A percentile compares a stretch with the other conserved stretches of the same genome.
Conservation (phyloP, 23 tunicate genomes). For the Styela plicata region DNA sequence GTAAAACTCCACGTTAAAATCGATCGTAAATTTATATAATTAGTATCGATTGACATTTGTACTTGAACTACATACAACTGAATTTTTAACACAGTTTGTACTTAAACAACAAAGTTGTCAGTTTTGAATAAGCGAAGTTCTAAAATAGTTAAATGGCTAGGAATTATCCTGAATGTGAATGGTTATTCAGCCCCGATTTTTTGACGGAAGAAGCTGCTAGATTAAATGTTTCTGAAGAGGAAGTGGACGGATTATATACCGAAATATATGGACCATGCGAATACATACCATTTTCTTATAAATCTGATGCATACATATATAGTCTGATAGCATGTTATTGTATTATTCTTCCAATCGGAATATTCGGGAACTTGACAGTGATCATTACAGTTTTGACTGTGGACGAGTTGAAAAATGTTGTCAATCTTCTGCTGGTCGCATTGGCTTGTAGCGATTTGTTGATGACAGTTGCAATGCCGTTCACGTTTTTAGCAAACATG, state of each 20-base stretch:
- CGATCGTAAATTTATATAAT: background rate
- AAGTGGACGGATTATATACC: slow-evolving; percentile 4
- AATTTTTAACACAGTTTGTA: background rate
- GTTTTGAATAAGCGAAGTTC: too few species aligned
- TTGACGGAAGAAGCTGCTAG: background rate
- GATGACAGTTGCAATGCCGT: slow-evolving; percentile 37
- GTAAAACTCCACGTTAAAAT: too few species aligned
- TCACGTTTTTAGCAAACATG: slow-evolving; percentile 43
- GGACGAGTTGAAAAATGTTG: slow-evolving; percentile 18
- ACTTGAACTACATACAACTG: background rate
- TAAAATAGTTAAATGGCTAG: slow-evolving; percentile 59
- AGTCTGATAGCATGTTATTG: slow-evolving; percentile 42
- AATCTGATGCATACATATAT: slow-evolving; percentile 33
- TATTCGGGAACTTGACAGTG: slow-evolving; percentile 43
- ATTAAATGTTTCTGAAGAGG: slow-evolving; percentile 4
- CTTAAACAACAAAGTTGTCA: background rate
- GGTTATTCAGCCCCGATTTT: slow-evolving; percentile 10
- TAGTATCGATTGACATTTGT: background rate
- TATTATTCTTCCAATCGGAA: slow-evolving; percentile 44
- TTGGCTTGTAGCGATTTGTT: slow-evolving; percentile 47
- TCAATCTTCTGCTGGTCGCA: slow-evolving; percentile 49
- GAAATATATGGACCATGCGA: slow-evolving; percentile 44
- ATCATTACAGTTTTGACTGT: slow-evolving; percentile 26
- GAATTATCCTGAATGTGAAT: slow-evolving; percentile 44
- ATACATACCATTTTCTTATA: background rate